Evolutionary conservation across 2,113 vertebrate genomes (phyloP).

Genomic region (Chascanopsetta lugubris): DNA sequence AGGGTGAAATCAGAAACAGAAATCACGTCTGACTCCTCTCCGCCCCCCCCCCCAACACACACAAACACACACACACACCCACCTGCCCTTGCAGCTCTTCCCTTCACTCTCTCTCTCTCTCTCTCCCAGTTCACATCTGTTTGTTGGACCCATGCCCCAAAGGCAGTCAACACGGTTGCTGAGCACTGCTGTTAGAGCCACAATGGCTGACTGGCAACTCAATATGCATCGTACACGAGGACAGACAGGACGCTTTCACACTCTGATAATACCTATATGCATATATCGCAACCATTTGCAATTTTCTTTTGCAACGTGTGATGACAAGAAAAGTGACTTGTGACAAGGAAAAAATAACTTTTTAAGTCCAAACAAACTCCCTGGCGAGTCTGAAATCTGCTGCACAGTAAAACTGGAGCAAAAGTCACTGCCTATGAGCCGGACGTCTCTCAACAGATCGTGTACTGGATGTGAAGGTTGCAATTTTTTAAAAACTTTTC

Average conservation of each 20-base stretch:
- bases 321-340: background rate
- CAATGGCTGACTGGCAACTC: conserved; percentile 67
- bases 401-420: background rate
- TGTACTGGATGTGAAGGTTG: no score
- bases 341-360: background rate
- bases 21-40: conserved; percentile 65
- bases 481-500: no score
- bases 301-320: conserved; percentile 2
- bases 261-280: conserved; percentile 15
- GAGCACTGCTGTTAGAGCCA: conserved; percentile 61
- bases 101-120: conserved; percentile 3
- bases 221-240: conserved; percentile 69
- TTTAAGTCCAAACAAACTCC: background rate
- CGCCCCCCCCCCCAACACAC: no score
- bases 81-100: conserved; percentile 34
- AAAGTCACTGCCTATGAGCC: conserved; percentile 7
- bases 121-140: conserved; percentile 68
- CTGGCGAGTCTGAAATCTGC: background rate
- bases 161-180: conserved; percentile 72
- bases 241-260: conserved; percentile 16
- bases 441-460: conserved; percentile 9
- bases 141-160: conserved; percentile 53
- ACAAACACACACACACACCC: no score
- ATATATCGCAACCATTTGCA: background rate
- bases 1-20: conserved; percentile 60